Evolutionary conservation across 2,888 invertebrate species (phyloP).

Genomic region (Diogma glabrata): DNA sequence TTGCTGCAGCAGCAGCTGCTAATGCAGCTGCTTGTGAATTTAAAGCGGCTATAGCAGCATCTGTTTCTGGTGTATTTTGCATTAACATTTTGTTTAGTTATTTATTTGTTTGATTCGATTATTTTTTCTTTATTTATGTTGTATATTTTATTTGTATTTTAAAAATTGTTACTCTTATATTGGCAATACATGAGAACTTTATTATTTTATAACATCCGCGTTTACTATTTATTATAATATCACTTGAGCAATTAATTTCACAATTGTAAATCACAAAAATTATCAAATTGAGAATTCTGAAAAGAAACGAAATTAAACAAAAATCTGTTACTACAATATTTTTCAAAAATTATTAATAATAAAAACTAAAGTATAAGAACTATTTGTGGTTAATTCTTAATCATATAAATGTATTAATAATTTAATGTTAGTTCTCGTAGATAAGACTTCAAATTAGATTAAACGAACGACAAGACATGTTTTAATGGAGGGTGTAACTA

Average conservation of each 20-base stretch:
- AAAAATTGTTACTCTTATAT: conserved; percentile 6
- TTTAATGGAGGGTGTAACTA: too few relatives aligned
- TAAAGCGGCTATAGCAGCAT: conserved; percentile 34
- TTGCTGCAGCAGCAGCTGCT: conserved; percentile 31
- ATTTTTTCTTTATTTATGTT: conserved; percentile 1
- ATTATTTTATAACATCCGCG: neutral
- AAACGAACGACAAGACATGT: too few relatives aligned
- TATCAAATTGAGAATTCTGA: too few relatives aligned
- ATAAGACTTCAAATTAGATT: too few relatives aligned
- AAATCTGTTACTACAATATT: too few relatives aligned
- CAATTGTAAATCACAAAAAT: conserved; percentile 4
- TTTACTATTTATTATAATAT: conserved; percentile 6
- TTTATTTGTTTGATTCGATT: conserved; percentile 3
- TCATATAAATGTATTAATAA: too few relatives aligned
- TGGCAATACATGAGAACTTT: conserved; percentile 8
- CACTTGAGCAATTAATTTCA: conserved; percentile 5
- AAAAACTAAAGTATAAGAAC: too few relatives aligned
- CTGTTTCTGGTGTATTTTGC: conserved; percentile 38
- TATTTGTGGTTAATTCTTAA: too few relatives aligned
- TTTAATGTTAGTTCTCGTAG: too few relatives aligned
- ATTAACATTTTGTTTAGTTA: conserved; percentile 39
- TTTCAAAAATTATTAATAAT: too few relatives aligned
- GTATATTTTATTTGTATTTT: conserved; percentile 7
- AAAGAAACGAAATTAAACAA: too few relatives aligned
- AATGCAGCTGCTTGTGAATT: conserved; percentile 25